Evolutionary conservation across 2,888 invertebrate species (phyloP).

Genomic region (Drosophila macrospina): DNA sequence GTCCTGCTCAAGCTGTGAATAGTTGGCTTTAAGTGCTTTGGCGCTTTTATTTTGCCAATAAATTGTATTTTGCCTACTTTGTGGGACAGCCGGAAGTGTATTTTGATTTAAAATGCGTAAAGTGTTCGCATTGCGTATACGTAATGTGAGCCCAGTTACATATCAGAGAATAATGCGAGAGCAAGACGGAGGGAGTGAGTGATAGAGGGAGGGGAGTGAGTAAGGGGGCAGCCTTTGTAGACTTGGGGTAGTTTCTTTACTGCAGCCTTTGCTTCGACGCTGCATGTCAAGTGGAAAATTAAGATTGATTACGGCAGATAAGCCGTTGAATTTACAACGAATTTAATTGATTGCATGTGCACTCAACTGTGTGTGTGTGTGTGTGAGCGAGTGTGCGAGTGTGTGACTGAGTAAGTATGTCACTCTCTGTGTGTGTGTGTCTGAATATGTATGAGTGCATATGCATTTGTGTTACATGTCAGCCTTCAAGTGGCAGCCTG

Average conservation of each 20-base stretch:
- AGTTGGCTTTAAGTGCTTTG: conserved; percentile 47
- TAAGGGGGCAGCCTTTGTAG: neutral
- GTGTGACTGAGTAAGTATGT: conserved; percentile 13
- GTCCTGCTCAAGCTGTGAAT: neutral
- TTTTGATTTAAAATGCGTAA: conserved; percentile 80
- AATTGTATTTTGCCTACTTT: conserved; percentile 66
- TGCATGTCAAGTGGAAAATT: conserved; percentile 81
- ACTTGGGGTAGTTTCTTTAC: conserved; percentile 27
- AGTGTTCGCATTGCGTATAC: conserved; percentile 66
- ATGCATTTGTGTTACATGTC: conserved; percentile 52
- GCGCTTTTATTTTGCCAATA: conserved; percentile 57
- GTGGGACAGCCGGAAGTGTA: conserved; percentile 71
- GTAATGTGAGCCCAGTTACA: conserved; percentile 53
- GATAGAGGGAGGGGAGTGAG: neutral
- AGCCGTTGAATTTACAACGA: conserved; percentile 82
- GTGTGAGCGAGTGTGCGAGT: conserved; percentile 8
- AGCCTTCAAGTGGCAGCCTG: conserved; percentile 69
- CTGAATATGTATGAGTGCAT: neutral
- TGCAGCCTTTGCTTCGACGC: conserved; percentile 54
- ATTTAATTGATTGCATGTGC: conserved; percentile 81
- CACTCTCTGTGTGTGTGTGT: conserved; percentile 13
- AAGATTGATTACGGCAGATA: conserved; percentile 81
- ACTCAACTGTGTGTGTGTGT: conserved; percentile 51
- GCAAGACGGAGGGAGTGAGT: no score
- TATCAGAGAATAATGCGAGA: neutral